These are phyloP conservation scores for Pheucticus melanocephalus DNA, from an alignment of 2,113 vertebrate genomes.

Conservation along the genomic window DNA sequence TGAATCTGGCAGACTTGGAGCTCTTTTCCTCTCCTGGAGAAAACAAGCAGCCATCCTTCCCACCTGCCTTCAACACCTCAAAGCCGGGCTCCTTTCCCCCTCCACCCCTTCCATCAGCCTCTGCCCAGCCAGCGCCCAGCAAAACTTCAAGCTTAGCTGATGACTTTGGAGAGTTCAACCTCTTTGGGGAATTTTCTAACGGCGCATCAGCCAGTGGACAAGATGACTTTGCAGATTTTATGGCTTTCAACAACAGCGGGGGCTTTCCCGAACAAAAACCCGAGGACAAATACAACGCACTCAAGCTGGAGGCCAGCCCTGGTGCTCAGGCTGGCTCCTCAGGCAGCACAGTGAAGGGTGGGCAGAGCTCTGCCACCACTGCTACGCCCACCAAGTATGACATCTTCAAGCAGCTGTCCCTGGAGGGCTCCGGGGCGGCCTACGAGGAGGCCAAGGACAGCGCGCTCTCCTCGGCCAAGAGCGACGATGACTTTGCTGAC, in stretches of 20 bases:
- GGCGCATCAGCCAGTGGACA: constrained; percentile 69
- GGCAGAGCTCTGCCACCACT: constrained; percentile 53
- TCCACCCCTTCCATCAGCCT: background rate
- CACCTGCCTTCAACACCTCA: constrained; percentile 54
- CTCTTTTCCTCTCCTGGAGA: constrained; percentile 82
- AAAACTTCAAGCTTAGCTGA: constrained; percentile 77
- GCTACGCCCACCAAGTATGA: constrained; percentile 80
- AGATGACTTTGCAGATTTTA: constrained; percentile 97
- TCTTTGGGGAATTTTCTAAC: constrained; percentile 85
- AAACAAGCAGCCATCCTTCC: constrained; percentile 65
- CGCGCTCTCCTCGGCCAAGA: constrained; percentile 72
- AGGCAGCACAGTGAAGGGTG: constrained; percentile 43
- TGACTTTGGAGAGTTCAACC: constrained; percentile 93
- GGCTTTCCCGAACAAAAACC: constrained; percentile 69
- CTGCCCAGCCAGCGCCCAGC: constrained; percentile 54
- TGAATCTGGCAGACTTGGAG: constrained; percentile 91
- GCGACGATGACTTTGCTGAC: constrained; percentile 93
- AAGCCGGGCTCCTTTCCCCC: constrained; percentile 53
- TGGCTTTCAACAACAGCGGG: constrained; percentile 87
- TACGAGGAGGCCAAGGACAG: constrained; percentile 86
- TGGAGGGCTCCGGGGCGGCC: constrained; percentile 78
- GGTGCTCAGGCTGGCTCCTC: constrained; percentile 42
- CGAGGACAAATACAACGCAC: constrained; percentile 62
- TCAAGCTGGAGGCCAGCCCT: constrained; percentile 61
- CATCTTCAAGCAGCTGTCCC: constrained; percentile 89